phyloP scores from a whole-genome alignment of 2,113 vertebrate genomes.

The Varanus komodoensis region DNA sequence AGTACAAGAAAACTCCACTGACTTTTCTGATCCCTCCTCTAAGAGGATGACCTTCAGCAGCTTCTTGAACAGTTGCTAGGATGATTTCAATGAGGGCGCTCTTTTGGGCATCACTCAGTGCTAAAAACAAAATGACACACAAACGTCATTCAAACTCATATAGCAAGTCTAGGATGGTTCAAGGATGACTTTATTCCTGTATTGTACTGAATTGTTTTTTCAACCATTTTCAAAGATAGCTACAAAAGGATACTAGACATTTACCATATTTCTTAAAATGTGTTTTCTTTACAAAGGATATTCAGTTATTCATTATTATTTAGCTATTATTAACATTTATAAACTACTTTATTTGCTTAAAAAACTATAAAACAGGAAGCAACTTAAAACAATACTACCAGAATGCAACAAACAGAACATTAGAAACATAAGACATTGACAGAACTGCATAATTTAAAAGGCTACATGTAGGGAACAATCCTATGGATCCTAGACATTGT shows the following conservation, averaged over 20 bases:
- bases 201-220: neutral
- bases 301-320: neutral
- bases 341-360: too few species aligned
- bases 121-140: slow-evolving; percentile 70
- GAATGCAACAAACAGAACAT: too few species aligned
- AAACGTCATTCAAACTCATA: slow-evolving; percentile 45
- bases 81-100: slow-evolving; percentile 84
- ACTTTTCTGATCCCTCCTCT: slow-evolving; percentile 88
- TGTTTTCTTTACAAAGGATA: neutral
- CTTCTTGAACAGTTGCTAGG: slow-evolving; percentile 85
- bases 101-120: slow-evolving; percentile 76
- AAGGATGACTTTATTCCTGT: slow-evolving; percentile 8
- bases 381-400: too few species aligned
- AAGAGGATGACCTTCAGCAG: slow-evolving; percentile 84
- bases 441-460: too few species aligned
- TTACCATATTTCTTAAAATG: neutral
- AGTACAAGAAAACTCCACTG: slow-evolving; percentile 55
- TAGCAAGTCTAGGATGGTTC: slow-evolving; percentile 15
- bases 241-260: neutral
- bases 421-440: too few species aligned
- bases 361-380: too few species aligned
- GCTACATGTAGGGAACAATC: too few species aligned
- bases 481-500: too few species aligned
- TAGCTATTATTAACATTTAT: too few species aligned
- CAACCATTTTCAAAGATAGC: slow-evolving; percentile 14